A percentile compares a stretch with the other conserved stretches of the same genome.
phyloP scores from a whole-genome alignment of 1,140 invertebrate species.

The Ylistrum balloti region DNA sequence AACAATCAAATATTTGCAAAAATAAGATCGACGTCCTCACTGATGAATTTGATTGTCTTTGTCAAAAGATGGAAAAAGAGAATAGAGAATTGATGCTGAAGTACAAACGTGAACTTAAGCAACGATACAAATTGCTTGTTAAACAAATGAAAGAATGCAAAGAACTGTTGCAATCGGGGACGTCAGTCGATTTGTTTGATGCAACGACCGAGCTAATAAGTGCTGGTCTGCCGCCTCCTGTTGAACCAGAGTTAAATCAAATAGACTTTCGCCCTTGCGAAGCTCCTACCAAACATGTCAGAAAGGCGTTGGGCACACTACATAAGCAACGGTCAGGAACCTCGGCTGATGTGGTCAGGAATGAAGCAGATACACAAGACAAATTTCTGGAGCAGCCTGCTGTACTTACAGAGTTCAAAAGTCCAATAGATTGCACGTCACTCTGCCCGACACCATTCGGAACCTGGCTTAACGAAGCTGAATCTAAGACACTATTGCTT shows the following conservation, averaged over 20 bases:
- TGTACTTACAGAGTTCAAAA: background rate
- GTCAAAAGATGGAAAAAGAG: background rate
- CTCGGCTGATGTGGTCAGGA: background rate
- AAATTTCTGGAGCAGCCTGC: background rate
- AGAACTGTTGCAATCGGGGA: background rate
- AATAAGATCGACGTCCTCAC: background rate
- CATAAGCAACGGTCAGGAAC: background rate
- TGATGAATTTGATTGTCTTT: background rate
- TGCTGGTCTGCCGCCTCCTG: background rate
- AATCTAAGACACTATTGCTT: background rate
- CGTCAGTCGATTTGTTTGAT: background rate
- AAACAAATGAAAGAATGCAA: conserved; percentile 9
- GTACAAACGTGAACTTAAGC: background rate
- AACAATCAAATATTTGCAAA: background rate
- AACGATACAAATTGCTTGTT: conserved; percentile 14
- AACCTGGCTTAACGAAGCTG: background rate
- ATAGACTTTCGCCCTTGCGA: background rate
- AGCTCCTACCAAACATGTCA: background rate
- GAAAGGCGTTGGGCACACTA: background rate
- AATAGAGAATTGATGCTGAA: background rate
- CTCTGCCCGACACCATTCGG: conserved; percentile 8
- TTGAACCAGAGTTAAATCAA: background rate
- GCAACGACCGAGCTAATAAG: background rate
- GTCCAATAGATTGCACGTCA: background rate
- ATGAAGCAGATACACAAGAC: background rate